Percentiles rank a stretch among this genome's conserved stretches.
These are phyloP conservation scores for Malurus splendens DNA, from an alignment of 2,797 vertebrate species.

Conservation along the genomic window DNA sequence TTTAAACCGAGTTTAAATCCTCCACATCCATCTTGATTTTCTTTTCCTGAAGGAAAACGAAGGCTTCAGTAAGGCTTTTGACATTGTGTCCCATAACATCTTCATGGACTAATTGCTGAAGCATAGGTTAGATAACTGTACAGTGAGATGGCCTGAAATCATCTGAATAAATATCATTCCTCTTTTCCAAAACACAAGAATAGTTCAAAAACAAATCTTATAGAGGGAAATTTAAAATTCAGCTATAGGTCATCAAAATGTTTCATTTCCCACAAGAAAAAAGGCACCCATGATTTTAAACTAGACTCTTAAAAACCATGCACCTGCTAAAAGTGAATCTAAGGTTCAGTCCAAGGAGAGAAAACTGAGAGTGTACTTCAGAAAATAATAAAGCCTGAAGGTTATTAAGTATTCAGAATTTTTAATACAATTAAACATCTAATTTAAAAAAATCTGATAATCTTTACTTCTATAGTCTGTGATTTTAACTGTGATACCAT, in stretches of 20 bases:
- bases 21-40: neutral
- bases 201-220: rapidly evolving
- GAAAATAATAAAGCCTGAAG: neutral
- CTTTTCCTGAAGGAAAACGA: neutral
- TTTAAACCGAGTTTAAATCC: neutral
- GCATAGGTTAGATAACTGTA: neutral
- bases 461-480: neutral
- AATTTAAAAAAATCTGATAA: neutral
- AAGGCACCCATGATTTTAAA: neutral
- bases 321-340: neutral
- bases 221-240: neutral
- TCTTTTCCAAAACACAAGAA: neutral
- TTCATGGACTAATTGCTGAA: neutral
- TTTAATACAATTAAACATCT: neutral
- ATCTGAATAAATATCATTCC: neutral
- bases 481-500: neutral
- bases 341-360: neutral
- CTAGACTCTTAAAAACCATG: neutral
- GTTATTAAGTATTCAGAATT: neutral
- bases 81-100: neutral
- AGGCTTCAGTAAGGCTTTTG: neutral
- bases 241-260: neutral
- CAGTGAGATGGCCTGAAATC: neutral
- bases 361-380: neutral
- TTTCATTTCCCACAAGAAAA: neutral